Evolutionary conservation across 2,113 vertebrate species (phyloP).

Genomic region (Equus quagga): DNA sequence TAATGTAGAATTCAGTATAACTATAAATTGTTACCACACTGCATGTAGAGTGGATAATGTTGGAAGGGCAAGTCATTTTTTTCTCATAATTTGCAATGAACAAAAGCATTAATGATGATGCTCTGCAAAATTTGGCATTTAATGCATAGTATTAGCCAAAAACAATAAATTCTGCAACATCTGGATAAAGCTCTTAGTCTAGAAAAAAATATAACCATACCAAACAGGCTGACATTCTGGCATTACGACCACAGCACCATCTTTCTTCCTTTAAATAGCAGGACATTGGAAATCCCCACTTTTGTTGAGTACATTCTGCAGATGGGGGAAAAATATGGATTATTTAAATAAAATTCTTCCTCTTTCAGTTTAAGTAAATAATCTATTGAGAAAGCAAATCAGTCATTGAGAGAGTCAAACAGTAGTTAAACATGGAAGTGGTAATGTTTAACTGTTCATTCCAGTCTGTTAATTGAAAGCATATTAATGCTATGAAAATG

Average conservation of each 20-base stretch:
- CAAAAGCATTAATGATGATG: constrained; percentile 79
- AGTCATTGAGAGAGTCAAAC: constrained; percentile 69
- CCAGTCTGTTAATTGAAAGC: constrained; percentile 67
- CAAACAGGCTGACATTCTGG: constrained; percentile 98
- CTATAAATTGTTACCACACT: not conserved
- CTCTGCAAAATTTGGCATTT: constrained; percentile 76
- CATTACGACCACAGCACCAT: constrained; percentile 96
- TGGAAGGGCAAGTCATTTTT: constrained; percentile 72
- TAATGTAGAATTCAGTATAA: not conserved
- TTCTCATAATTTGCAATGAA: constrained; percentile 74
- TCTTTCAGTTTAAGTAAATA: constrained; percentile 74
- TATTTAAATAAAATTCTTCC: constrained; percentile 69
- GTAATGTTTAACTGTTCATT: constrained; percentile 67
- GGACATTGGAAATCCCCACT: constrained; percentile 97
- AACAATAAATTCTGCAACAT: constrained; percentile 78
- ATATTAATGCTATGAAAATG: constrained; percentile 48
- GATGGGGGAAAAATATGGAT: constrained; percentile 59
- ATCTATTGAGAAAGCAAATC: constrained; percentile 52
- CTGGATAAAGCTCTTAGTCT: constrained; percentile 69
- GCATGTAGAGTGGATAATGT: constrained; percentile 53
- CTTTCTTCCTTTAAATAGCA: constrained; percentile 90
- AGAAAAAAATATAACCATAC: constrained; percentile 87
- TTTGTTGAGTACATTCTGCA: constrained; percentile 86
- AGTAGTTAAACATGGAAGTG: constrained; percentile 71
- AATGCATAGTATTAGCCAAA: constrained; percentile 74